phyloP scores from a whole-genome alignment of 2,888 invertebrate species.

The Dascillus cervinus region DNA sequence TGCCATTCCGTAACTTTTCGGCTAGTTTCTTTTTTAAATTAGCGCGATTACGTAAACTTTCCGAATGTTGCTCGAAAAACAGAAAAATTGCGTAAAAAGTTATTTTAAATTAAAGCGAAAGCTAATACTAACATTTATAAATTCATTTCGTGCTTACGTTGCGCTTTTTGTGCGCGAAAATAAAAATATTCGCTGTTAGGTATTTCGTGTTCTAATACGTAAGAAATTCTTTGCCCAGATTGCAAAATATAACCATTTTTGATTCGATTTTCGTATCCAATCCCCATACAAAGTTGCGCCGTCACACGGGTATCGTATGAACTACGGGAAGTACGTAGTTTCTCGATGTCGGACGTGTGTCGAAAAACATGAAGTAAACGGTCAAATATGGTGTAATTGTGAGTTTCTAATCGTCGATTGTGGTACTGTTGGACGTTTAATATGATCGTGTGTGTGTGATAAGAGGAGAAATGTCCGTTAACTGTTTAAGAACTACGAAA shows the following conservation, averaged over 20 bases:
- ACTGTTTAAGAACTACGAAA: conserved; percentile 21
- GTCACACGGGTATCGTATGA: conserved; percentile 16
- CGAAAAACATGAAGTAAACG: conserved; percentile 35
- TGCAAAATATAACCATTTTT: conserved; percentile 1
- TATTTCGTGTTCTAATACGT: too few relatives aligned
- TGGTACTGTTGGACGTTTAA: conserved; percentile 22
- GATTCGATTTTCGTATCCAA: conserved; percentile 14
- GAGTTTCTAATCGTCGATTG: conserved; percentile 25
- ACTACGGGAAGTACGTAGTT: conserved; percentile 33
- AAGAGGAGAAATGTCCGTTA: conserved; percentile 18
- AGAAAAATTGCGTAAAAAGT: too few relatives aligned
- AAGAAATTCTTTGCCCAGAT: too few relatives aligned
- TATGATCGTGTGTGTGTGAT: conserved; percentile 26
- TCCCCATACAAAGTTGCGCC: conserved; percentile 18
- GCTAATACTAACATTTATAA: too few relatives aligned
- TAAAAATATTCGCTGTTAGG: too few relatives aligned
- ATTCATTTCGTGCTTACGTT: too few relatives aligned
- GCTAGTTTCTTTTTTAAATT: too few relatives aligned
- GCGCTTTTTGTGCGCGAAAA: too few relatives aligned
- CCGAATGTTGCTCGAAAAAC: too few relatives aligned
- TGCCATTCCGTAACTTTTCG: too few relatives aligned
- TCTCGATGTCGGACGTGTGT: conserved; percentile 35
- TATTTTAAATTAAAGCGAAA: too few relatives aligned
- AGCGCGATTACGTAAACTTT: too few relatives aligned
- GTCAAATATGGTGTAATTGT: conserved; percentile 34